phyloP scores from a whole-genome alignment of 2,888 invertebrate species.

The Tupiocoris notatus region DNA sequence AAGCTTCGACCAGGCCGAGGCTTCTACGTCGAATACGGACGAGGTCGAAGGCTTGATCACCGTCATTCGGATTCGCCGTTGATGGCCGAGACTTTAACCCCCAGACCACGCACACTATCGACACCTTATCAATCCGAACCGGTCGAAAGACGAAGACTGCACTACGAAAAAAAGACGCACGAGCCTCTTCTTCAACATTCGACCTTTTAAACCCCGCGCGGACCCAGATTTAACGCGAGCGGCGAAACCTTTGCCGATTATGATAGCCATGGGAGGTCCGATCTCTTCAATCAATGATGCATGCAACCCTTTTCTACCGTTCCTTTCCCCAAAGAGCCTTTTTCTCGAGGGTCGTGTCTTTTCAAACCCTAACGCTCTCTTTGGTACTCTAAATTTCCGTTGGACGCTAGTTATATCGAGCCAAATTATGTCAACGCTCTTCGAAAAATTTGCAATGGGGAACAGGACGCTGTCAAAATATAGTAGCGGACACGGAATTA shows the following conservation, averaged over 20 bases:
- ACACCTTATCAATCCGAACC: slow-evolving; percentile 18
- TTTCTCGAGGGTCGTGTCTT: no score
- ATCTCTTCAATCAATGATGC: no score
- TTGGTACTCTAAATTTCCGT: no score
- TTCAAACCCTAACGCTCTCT: no score
- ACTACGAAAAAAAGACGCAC: neutral
- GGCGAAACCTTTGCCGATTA: neutral
- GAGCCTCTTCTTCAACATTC: neutral
- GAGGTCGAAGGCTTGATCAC: slow-evolving; percentile 18
- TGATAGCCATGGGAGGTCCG: no score
- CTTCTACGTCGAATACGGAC: neutral
- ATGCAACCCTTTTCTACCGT: no score
- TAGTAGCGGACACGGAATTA: no score
- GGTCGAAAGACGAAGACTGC: neutral
- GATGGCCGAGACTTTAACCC: slow-evolving; percentile 25
- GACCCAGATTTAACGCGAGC: neutral
- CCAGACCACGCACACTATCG: slow-evolving; percentile 22
- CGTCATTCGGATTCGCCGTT: slow-evolving; percentile 32
- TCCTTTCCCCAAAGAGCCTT: no score
- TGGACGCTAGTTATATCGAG: no score
- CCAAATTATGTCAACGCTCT: no score
- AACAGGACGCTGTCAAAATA: no score
- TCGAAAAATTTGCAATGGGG: no score
- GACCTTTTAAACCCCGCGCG: neutral
- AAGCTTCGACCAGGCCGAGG: slow-evolving; percentile 14